Base-by-base conservation (phyloP, 2,797 vertebrate species). In the Rhadinocentrus ornatus region DNA sequence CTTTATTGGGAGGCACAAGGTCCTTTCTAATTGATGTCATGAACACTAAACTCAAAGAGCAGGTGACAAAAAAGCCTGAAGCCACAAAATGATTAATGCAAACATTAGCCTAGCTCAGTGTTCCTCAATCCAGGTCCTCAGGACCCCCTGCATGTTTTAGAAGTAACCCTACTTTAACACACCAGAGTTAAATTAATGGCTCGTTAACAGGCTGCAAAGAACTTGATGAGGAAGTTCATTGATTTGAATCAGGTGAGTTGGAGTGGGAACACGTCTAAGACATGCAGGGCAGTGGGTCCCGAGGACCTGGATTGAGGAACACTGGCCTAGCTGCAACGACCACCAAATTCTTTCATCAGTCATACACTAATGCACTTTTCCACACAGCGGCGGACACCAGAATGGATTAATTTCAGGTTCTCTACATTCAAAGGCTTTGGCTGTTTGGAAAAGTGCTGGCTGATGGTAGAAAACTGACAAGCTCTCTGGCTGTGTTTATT, bases 401-500 rank as follows among this genome's bases (percentile, higher is more conserved):
- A 72, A 81, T 63, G 72, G 75, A 83, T 88, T 87, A 0, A 77
- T 84, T 81, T 87, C 73, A 75, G 83, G 66, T 69, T 75, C 9
- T 32, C 66, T 78, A 60, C 62, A 84, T 77, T 83, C 39, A 71
- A 77, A 84, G 80, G 56, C 73, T 64, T 32, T 46, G 57, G 57
- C 60, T 80, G 62, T 82, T 81, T 72, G 81, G 56, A 78, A 82
- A 82, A 83, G 64, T 54, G 71, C 62, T 69, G 79, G 81, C 80
- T 60, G 73, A 62, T 71, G 78, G 69, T 56, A 35, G 52, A 83
- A 82, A 82, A 73, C 65, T 67, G 78, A 85, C 74, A 60, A 16
- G 56, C 80, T 80, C 82, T 68, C 71, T 60, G 86, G 78, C 73
- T 54, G 60, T 68, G 82, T 86, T 85, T 88, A 85, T 86, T 88